A percentile compares a stretch with the other conserved stretches of the same genome.
Evolutionary conservation across 2,797 vertebrate species (phyloP).

Genomic region (Dicrostonyx torquatus): DNA sequence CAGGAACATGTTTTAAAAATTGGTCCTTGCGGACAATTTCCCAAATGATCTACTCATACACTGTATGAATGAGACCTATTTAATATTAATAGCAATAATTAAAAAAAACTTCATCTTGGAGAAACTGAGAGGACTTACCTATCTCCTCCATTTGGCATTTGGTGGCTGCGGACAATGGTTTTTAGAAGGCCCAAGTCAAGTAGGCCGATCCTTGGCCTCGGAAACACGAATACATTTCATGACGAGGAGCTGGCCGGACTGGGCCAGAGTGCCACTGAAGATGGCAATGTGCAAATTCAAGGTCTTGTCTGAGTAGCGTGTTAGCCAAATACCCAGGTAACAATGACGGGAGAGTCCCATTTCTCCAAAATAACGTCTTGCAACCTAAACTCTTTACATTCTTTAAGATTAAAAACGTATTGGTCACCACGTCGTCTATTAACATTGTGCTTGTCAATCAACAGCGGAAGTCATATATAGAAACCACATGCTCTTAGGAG

Average conservation of each 20-base stretch:
- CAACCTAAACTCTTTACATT: slow-evolving; percentile 86
- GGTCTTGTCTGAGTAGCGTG: slow-evolving; percentile 11
- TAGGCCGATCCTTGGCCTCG: neutral
- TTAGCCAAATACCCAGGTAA: slow-evolving; percentile 56
- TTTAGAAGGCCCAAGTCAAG: neutral
- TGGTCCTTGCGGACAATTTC: slow-evolving; percentile 88
- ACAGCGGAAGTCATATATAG: slow-evolving; percentile 85
- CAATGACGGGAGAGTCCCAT: slow-evolving; percentile 78
- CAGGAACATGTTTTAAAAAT: slow-evolving; percentile 86
- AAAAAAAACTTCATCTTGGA: slow-evolving; percentile 88
- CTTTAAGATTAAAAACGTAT: slow-evolving; percentile 84
- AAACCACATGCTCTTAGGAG: slow-evolving; percentile 88
- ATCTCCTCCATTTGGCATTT: slow-evolving; percentile 64
- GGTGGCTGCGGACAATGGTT: slow-evolving; percentile 53
- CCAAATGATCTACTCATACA: slow-evolving; percentile 89
- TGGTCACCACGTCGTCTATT: slow-evolving; percentile 82
- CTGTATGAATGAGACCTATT: slow-evolving; percentile 91
- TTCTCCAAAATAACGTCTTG: slow-evolving; percentile 88
- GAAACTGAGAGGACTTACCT: slow-evolving; percentile 84
- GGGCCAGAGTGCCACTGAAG: slow-evolving; percentile 25
- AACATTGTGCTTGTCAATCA: slow-evolving; percentile 89
- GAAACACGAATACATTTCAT: neutral
- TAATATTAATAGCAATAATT: slow-evolving; percentile 86
- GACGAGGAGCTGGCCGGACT: neutral
- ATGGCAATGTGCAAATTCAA: slow-evolving; percentile 64